Evolutionary conservation across 2,888 invertebrate species (phyloP), one percentile per base, ranked within the genome.

Genomic region (Druceiella hillmani): DNA sequence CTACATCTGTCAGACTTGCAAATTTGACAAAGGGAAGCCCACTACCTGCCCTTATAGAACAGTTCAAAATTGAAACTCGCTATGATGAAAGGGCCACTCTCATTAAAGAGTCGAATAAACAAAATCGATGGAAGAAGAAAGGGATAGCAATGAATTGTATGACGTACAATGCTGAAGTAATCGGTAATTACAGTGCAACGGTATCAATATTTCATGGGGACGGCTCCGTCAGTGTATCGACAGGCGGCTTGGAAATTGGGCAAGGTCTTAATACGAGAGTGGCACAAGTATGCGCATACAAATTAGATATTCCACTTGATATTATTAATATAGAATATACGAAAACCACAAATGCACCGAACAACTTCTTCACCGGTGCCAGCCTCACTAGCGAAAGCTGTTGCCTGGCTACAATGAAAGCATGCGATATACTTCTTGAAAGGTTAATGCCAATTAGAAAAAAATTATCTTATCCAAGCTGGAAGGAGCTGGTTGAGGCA

Each of bases 251-350:
- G 29, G 84, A 84, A 61, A 77, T 80, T 64, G 88, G 88, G 0
- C 88, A 89, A 68, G 88, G 88, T 1, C 70, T 86, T 22, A 83
- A 87, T 46, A 87, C 87, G 0, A 88, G 87, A 72, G 80, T 73
- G 0, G 79, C 81, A 2, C 87, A 87, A 69, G 82, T 87, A 0
- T 82, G 78, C 37, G 88, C 88, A 0, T 75, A 83, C 50, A 74
- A 76, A 17, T 57, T 91, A 10, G 81, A 80, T 1, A 78, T 90
- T 38, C 76, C 82, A 1, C 40, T 86, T 13, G 65, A 70, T 1
- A 55, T 65, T 51, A 59, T 82, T 4, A 59, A 54, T 4, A 64
- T 81, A 1, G 71, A 77, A 1, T 55, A 66, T 46, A 66, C 87
- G 1, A 65, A 64, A 1, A 75, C 66, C 32, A 62, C 81, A 28